Base-by-base conservation (phyloP, 1,140 invertebrate species). In the Phymorhynchus buccinoides region DNA sequence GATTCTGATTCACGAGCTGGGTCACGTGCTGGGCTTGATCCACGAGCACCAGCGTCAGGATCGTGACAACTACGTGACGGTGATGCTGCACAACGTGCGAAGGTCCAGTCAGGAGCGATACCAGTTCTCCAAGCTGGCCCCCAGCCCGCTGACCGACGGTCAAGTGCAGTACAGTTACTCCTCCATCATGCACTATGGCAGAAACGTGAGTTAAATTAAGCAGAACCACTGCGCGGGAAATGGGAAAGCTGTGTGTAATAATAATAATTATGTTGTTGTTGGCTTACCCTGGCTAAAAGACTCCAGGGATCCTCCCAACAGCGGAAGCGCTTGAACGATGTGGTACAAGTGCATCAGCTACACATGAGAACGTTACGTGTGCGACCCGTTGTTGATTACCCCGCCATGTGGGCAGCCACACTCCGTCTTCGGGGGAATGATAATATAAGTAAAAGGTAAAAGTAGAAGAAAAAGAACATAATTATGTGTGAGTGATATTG, bases 41-140 rank as follows among this genome's bases (percentile, higher is more conserved):
- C 88, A 89, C 75, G 87, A 89, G 56, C 88, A 89, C 56, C 86
- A 88, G 80, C 52, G 87, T 1, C 86, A 86, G 30, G 87, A 89
- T 79, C 71, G 87, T 1, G 87, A 89, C 80, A 78, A 83, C 1
- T 87, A 88, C 83, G 86, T 89, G 22, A 92, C 88, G 12, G 95
- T 96, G 48, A 90, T 95, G 62, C 95, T 94, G 94, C 90, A 95
- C 12, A 96, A 96, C 88, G 96, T 96, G 30, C 88, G 94, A 27
- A 87, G 88, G 44, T 90, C 89, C 77, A 89, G 92, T 89, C 90
- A 93, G 56, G 91, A 93, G 80, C 94, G 95, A 83, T 87, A 84
- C 85, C 87, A 86, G 83, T 95, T 95, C 87, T 86, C 91, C 39
- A 94, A 94, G 84, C 94, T 93, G 80, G 89, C 88, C n/a, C 90